Evolutionary conservation across 2,797 vertebrate species (phyloP).

Genomic region (Sebastes kiyomatsui): DNA sequence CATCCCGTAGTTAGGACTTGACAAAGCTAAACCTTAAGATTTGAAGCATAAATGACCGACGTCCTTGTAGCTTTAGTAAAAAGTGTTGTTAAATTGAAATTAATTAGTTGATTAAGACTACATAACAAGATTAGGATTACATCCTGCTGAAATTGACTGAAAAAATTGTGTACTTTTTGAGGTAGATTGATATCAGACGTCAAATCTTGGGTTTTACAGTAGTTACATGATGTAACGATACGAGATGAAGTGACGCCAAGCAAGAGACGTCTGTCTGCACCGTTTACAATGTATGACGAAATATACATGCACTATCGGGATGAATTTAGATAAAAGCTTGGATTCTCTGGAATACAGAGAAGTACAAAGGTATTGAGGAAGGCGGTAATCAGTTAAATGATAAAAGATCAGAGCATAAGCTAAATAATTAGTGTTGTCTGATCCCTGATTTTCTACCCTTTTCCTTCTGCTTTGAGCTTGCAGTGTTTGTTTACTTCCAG

Average conservation of each 20-base stretch:
- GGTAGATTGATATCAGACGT: neutral
- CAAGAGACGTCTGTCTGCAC: neutral
- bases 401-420: conserved; percentile 58
- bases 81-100: rapidly evolving
- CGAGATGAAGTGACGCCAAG: neutral
- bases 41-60: neutral
- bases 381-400: conserved; percentile 35
- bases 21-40: neutral
- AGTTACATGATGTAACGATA: neutral
- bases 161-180: neutral
- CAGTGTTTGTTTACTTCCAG: conserved; percentile 56
- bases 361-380: conserved; percentile 13
- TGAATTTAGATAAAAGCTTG: neutral
- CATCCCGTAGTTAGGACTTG: conserved; percentile 21
- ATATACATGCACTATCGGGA: neutral
- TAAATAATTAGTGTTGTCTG: conserved; percentile 54
- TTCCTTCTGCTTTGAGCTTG: conserved; percentile 61
- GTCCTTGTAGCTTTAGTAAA: neutral
- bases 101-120: neutral
- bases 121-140: neutral
- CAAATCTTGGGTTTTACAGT: neutral
- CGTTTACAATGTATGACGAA: conserved; percentile 18
- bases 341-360: neutral
- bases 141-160: neutral
- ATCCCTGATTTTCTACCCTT: conserved; percentile 50